Percentiles rank a stretch among this genome's conserved stretches.
These are phyloP conservation scores for Pavo muticus DNA, from an alignment of 2,113 vertebrate genomes.

Conservation along the genomic window DNA sequence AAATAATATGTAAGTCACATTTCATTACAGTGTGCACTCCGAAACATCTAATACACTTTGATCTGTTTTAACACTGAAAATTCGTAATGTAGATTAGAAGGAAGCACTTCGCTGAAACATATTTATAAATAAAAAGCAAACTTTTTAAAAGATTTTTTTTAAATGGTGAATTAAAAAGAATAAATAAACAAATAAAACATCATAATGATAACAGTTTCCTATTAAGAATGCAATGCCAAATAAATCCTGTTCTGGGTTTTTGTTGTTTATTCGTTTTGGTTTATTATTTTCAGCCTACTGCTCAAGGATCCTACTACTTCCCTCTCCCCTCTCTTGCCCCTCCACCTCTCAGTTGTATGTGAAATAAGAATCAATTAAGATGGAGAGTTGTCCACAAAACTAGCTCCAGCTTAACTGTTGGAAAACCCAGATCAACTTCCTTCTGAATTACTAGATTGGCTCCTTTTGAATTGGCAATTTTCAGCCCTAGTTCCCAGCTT, in stretches of 20 bases:
- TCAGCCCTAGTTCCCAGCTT: background rate
- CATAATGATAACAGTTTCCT: background rate
- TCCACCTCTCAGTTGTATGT: background rate
- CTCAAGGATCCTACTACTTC: background rate
- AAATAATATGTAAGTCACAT: slow-evolving; percentile 20
- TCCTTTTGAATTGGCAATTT: background rate
- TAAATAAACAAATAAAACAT: background rate
- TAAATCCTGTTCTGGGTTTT: rapidly evolving
- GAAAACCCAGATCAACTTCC: background rate
- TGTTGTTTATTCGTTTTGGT: background rate
- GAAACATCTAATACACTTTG: background rate
- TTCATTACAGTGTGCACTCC: background rate
- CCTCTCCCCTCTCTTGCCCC: background rate
- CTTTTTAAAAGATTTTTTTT: background rate
- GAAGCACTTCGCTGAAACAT: background rate
- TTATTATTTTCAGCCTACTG: background rate
- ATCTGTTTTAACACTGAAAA: background rate
- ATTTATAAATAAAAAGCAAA: background rate
- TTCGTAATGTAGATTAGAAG: background rate
- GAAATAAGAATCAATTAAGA: background rate
- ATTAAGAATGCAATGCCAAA: background rate
- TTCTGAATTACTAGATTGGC: background rate
- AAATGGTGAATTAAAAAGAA: background rate
- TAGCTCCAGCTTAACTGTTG: background rate
- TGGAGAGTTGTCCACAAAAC: background rate